A percentile compares a stretch with the other conserved stretches of the same genome.
phyloP scores from a whole-genome alignment of 2,113 vertebrate species.

The Neogobius melanostomus region DNA sequence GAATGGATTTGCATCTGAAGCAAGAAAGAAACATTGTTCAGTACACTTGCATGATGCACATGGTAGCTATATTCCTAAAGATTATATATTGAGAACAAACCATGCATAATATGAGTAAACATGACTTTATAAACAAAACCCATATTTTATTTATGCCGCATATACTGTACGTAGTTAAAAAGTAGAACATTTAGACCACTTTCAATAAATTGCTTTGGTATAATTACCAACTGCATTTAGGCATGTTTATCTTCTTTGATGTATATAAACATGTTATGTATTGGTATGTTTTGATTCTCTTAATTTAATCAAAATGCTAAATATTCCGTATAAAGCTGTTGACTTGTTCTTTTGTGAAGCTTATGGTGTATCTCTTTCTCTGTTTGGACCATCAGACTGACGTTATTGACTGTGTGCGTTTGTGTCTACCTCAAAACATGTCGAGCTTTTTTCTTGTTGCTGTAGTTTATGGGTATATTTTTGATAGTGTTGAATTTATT shows the following conservation, averaged over 20 bases:
- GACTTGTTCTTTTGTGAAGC: conserved; percentile 18
- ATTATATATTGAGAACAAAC: conserved; percentile 11
- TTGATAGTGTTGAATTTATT: conserved; percentile 16
- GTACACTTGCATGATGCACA: conserved; percentile 54
- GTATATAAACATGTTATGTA: conserved; percentile 30
- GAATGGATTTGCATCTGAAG: conserved; percentile 2
- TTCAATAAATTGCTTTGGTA: conserved; percentile 28
- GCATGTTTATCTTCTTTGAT: conserved; percentile 61
- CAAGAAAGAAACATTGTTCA: background rate
- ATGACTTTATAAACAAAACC: background rate
- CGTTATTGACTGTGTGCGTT: conserved; percentile 21
- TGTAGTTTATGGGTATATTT: conserved; percentile 7
- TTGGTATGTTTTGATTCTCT: conserved; percentile 42
- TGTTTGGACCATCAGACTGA: conserved; percentile 1
- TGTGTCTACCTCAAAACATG: conserved; percentile 55
- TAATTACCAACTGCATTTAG: conserved; percentile 37
- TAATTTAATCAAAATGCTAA: conserved; percentile 15
- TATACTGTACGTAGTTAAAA: background rate
- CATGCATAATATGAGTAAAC: background rate
- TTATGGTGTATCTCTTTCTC: background rate
- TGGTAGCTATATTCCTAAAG: conserved; percentile 31
- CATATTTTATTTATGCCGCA: background rate
- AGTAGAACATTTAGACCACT: background rate
- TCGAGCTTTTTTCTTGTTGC: conserved; percentile 20
- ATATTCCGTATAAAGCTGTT: conserved; percentile 47